Base-by-base conservation (phyloP, 1,140 invertebrate genomes). In the Hycleus cichorii region DNA sequence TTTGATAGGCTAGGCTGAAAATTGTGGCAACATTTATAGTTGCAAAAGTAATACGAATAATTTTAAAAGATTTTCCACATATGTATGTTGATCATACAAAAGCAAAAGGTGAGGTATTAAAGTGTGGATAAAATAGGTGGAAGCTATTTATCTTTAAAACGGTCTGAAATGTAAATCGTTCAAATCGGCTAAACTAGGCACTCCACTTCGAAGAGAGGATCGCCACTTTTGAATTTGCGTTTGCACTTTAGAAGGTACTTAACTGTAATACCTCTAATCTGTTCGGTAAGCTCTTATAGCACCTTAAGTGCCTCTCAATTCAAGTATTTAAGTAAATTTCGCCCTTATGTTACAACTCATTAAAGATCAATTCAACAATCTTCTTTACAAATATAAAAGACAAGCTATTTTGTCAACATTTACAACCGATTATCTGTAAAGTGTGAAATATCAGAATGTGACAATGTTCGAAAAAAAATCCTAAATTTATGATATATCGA, bases 271-370 rank as follows among this genome's bases (percentile, higher is more conserved):
- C 60, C 60, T 60, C 49, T 64, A 64, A 64, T 64, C 62, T 58
- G 54, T 3, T 57, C 55, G 44, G 49, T 62, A 62, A 59, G 63
- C 63, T 64, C 63, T 64, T 64, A 64, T 62, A 57, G 63, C 63
- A 61, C 63, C 63, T 64, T 64, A 64, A 64, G 63, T 64, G 63
- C 59, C 63, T 64, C 56, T 58, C 53, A 64, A 61, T 64, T 62
- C 42, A 58, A 64, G 59, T 61, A 52, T 47, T 47, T 48, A 18
- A 57, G 32, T 32, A 7, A 32, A 32, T 58, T 59, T 58, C 39
- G 62, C 32, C 57, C 48, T 58, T 50, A 48, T 47, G 47, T 12
- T n/a, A 52, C 47, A 27, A 49, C 49, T 32, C 7, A 32, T 32
- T 32, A 32, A 32, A 32, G 32, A 32, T 32, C 32, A 32, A 32